Base-by-base conservation (phyloP, 2,797 vertebrate genomes). In the Taenioides sp. region DNA sequence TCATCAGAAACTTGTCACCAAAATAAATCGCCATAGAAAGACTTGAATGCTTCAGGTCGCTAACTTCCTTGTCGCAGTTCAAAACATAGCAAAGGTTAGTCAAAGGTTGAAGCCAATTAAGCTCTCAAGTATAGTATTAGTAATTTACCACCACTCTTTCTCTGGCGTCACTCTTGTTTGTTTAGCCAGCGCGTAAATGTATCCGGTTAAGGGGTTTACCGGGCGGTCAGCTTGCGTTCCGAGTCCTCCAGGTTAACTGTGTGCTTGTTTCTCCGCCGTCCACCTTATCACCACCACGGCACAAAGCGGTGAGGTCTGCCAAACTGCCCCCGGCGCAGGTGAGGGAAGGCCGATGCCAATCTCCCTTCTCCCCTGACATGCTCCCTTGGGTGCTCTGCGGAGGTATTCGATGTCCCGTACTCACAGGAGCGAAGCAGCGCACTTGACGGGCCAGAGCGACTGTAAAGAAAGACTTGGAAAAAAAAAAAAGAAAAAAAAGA, bases 331-430 rank as follows among this genome's bases (percentile, higher is more conserved):
- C 7, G 5, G 72, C 27, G 78, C 86, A 90, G 87, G 86, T 89
- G 88, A 90, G 80, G 80, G 60, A 37, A 80, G 80, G 65, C 47
- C 65, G 66, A 74, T 92, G 92, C 91, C 91, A 91, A 87, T 84
- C 81, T 81, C 72, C 88, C 80, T 69, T 90, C 88, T 90, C 91
- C 85, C 74, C 84, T 91, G 91, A 90, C 89, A 90, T 82, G 85
- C 76, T 91, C 87, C 87, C 77, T 28, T 79, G 87, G 86, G 89
- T 86, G 80, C 85, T 78, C 65, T 11, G 76, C 84, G 37, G 85
- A 81, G 84, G 88, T 89, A 93, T 92, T 92, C 67, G 74, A 86
- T 92, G 89, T 93, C 91, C 86, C 90, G 91, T 89, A 88, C 87
- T 74, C 89, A 93, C 78, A 52, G 87, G 86, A 93, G 92, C 92